A percentile compares a stretch with the other conserved stretches of the same genome.
These are phyloP conservation scores for Chondrosia reniformis DNA, from an alignment of 37 sponge, comb jelly and placozoan genomes.

Conservation along the genomic window DNA sequence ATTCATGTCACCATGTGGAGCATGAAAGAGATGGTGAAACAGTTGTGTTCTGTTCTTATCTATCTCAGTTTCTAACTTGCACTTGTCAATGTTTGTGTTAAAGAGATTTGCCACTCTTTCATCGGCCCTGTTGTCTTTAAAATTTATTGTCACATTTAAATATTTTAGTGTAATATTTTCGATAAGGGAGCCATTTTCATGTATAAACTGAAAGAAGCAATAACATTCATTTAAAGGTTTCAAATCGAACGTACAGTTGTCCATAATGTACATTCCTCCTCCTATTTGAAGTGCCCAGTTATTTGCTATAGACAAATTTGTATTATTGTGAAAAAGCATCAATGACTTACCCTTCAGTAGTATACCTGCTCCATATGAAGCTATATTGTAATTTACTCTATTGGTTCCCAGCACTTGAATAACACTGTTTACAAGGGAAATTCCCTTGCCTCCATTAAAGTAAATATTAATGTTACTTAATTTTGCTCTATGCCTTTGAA, in stretches of 20 bases:
- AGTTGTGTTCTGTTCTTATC: too few species aligned
- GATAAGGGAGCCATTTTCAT: not conserved
- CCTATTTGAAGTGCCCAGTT: slow-evolving; percentile 3
- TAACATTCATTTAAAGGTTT: not conserved
- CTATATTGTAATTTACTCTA: not conserved
- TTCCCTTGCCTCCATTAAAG: too few species aligned
- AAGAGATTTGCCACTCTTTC: not conserved
- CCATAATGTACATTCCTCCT: not conserved
- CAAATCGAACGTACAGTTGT: not conserved
- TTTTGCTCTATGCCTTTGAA: too few species aligned
- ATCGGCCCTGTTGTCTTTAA: not conserved
- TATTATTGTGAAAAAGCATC: not conserved
- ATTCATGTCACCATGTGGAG: too few species aligned
- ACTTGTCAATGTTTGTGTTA: slow-evolving; percentile 10
- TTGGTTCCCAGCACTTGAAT: slow-evolving; percentile 1
- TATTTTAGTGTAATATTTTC: not conserved
- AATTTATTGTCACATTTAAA: not conserved
- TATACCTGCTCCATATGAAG: slow-evolving; percentile 7
- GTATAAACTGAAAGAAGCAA: slow-evolving; percentile 13
- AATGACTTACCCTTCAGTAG: not conserved
- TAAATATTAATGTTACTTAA: too few species aligned
- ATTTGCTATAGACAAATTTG: not conserved
- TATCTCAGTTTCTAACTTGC: too few species aligned
- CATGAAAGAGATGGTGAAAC: too few species aligned
- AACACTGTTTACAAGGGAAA: too few species aligned